Conservation (phyloP, 2,888 invertebrate species). For the Resseliella maxima region DNA sequence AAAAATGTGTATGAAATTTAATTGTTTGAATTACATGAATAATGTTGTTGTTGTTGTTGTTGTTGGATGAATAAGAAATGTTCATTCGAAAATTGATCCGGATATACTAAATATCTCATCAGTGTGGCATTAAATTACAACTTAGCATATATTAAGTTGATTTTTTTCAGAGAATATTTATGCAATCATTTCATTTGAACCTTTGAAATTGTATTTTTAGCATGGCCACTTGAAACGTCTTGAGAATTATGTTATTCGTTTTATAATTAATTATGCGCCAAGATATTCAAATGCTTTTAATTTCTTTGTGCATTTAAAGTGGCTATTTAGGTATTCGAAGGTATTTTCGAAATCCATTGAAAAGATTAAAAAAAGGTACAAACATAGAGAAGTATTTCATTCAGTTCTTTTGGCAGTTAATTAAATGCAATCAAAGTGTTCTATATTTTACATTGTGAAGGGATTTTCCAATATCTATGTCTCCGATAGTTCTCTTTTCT, state of each 20-base stretch:
- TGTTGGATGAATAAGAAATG: not conserved
- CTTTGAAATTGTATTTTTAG: not conserved
- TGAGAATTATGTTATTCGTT: not conserved
- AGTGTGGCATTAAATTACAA: not conserved
- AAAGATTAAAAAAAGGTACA: constrained; percentile 7
- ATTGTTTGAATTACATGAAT: no score
- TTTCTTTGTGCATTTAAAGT: not conserved
- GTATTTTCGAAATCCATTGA: not conserved
- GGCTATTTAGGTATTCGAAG: not conserved
- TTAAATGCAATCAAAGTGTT: not conserved
- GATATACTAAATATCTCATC: no score
- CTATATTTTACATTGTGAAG: not conserved
- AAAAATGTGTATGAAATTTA: no score
- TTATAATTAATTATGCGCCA: not conserved
- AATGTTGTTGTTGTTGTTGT: no score
- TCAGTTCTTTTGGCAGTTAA: not conserved
- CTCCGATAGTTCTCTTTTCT: not conserved
- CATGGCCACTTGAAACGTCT: not conserved
- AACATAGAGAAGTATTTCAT: not conserved
- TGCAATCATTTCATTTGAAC: not conserved
- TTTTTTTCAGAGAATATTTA: not conserved
- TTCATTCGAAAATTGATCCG: not conserved
- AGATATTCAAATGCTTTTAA: not conserved
- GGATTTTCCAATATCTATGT: not conserved
- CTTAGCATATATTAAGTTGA: not conserved